Evolutionary conservation across 2,113 vertebrate species (phyloP).

Genomic region (Vulpes lagopus): DNA sequence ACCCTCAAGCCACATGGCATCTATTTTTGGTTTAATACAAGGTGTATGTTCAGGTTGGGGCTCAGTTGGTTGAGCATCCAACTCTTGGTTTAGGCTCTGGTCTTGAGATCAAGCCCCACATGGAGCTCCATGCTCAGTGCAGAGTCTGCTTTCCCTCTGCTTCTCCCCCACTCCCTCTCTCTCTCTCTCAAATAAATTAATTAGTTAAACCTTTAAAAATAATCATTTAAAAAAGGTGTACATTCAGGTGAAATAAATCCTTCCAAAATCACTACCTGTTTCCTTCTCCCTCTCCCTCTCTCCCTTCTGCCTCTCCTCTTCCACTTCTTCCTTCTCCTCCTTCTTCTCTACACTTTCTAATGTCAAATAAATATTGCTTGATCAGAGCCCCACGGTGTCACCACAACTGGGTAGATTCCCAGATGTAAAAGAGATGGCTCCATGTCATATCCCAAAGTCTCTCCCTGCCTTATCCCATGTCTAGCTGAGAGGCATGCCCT

Average conservation of each 20-base stretch:
- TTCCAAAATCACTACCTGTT: not conserved
- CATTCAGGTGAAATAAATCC: conserved; percentile 1
- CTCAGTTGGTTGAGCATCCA: not conserved
- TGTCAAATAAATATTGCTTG: not conserved
- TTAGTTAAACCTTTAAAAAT: not conserved
- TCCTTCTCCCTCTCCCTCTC: not conserved
- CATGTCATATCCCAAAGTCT: not conserved
- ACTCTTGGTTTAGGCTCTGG: not conserved
- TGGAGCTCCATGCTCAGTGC: not conserved
- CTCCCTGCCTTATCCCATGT: not conserved
- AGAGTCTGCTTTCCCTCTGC: not conserved
- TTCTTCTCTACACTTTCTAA: not conserved
- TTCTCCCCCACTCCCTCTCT: not conserved
- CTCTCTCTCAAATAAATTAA: not conserved
- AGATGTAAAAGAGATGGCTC: not conserved
- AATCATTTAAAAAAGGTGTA: not conserved
- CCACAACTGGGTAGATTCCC: not conserved
- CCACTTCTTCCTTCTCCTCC: too few relatives aligned
- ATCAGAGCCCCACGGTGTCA: not conserved
- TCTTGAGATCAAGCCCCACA: not conserved
- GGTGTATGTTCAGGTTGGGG: not conserved
- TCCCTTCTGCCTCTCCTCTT: not conserved
- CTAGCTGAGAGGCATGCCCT: not conserved
- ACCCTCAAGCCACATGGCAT: not conserved
- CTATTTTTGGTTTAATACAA: not conserved